A percentile compares a stretch with the other conserved stretches of the same genome.
Conservation (phyloP, 2,113 vertebrate genomes). For the Pavo muticus region DNA sequence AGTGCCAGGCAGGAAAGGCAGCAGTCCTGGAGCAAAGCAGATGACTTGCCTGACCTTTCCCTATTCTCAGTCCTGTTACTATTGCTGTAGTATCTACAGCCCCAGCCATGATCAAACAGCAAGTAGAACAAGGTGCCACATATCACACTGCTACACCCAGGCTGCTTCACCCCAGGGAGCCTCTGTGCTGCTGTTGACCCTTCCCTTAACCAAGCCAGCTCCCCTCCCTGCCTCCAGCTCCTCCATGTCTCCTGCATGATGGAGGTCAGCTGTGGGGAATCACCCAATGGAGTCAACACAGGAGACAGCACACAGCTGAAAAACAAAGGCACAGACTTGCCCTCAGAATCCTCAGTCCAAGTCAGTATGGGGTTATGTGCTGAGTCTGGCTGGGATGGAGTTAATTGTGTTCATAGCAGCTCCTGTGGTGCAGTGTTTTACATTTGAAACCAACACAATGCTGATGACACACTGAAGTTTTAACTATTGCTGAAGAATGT, state of each 20-base stretch:
- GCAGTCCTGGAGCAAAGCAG: background rate
- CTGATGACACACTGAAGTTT: background rate
- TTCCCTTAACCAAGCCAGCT: background rate
- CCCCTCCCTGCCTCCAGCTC: background rate
- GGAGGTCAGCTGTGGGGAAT: background rate
- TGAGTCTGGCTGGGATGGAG: background rate
- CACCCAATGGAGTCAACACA: background rate
- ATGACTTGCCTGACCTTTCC: background rate
- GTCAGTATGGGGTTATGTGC: background rate
- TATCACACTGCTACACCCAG: accelerated
- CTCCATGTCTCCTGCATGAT: background rate
- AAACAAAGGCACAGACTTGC: background rate
- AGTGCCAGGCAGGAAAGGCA: background rate
- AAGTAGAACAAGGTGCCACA: background rate
- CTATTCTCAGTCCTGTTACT: background rate
- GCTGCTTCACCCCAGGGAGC: background rate
- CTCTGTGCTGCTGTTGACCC: accelerated
- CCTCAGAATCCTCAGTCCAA: background rate
- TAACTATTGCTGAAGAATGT: background rate
- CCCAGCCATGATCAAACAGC: background rate
- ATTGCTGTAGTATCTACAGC: background rate
- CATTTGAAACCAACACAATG: background rate
- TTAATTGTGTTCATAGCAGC: background rate
- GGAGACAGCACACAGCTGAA: background rate
- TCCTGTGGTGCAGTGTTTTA: background rate